Evolutionary conservation across 2,113 vertebrate species (phyloP), one percentile per base, ranked within the genome.

Genomic region (Thinocorus orbignyianus): DNA sequence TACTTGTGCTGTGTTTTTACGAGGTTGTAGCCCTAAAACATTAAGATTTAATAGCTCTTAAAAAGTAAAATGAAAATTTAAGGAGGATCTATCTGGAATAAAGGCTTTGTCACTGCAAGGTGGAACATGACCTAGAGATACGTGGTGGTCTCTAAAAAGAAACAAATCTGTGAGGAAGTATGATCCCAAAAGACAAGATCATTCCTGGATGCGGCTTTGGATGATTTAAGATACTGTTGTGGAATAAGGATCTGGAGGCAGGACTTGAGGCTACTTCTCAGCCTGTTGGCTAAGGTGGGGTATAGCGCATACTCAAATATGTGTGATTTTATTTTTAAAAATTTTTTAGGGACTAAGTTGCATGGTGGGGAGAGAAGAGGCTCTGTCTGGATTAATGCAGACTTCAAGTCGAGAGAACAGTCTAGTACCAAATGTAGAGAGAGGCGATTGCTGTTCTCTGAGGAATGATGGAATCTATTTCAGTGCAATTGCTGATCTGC

Each of bases 361-460:
- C 5, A 0, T 16, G 24, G 4, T 25, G 7, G 22, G 12, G 33
- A 80, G 7, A 39, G 11, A 48, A 25, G 49, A 44, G 37, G 15
- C 8, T 55, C 12, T 71, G 30, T 20, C 13, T 58, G 41, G 6
- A 10, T 55, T 60, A 55, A 86, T 39, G 22, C 4, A 51, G 57
- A 23, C 11, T 10, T 70, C 23, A 20, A 46, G 7, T 42, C n/a
- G 37, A n/a, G 55, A 66, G 28, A 65, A 22, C 55, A 60, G 13
- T 31, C 0, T 1, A 24, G 39, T 74, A 15, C 7, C 3, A 62
- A 0, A 5, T 51, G 13, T 30, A 42, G 37, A 62, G 15, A 54
- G 17, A 37, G 23, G 17, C 3, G 49, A 5, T 4, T 58, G 31
- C 4, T 86, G 11, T 26, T 78, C 8, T 55, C 62, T 54, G 30